A percentile compares a stretch with the other conserved stretches of the same genome.
These are phyloP conservation scores for Condylura cristata DNA, from an alignment of 2,113 vertebrate genomes.

Conservation along the genomic window DNA sequence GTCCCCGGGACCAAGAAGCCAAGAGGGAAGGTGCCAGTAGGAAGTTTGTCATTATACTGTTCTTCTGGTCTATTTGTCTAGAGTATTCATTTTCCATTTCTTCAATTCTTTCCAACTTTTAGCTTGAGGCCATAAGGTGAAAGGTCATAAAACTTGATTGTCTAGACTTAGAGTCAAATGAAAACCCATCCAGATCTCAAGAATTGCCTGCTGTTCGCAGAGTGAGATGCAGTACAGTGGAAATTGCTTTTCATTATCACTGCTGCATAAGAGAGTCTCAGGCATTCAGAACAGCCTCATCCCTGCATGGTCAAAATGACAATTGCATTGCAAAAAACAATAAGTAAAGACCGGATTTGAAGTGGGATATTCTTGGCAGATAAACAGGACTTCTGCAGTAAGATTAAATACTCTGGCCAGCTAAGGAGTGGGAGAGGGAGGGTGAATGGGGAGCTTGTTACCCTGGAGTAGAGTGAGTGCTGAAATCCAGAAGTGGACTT, in stretches of 20 bases:
- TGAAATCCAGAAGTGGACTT: not conserved
- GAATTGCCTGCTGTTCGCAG: conserved; percentile 46
- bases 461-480: not conserved
- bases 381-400: conserved; percentile 33
- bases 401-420: conserved; percentile 33
- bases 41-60: conserved; percentile 41
- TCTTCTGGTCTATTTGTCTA: conserved; percentile 65
- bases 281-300: not conserved
- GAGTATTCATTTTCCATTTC: conserved; percentile 77
- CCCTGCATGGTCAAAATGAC: conserved; percentile 55
- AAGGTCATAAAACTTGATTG: conserved; percentile 80
- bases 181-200: conserved; percentile 54
- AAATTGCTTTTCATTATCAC: conserved; percentile 65
- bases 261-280: not conserved
- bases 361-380: conserved; percentile 58
- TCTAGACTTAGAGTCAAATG: conserved; percentile 73
- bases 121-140: conserved; percentile 78
- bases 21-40: not conserved
- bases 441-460: not conserved
- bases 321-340: not conserved
- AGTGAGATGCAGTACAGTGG: conserved; percentile 29
- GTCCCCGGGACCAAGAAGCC: not conserved
- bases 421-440: not conserved
- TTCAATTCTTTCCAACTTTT: conserved; percentile 82
- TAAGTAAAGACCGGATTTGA: conserved; percentile 5